Base-by-base conservation (phyloP, 2,113 vertebrate genomes). In the Manacus vitellinus region DNA sequence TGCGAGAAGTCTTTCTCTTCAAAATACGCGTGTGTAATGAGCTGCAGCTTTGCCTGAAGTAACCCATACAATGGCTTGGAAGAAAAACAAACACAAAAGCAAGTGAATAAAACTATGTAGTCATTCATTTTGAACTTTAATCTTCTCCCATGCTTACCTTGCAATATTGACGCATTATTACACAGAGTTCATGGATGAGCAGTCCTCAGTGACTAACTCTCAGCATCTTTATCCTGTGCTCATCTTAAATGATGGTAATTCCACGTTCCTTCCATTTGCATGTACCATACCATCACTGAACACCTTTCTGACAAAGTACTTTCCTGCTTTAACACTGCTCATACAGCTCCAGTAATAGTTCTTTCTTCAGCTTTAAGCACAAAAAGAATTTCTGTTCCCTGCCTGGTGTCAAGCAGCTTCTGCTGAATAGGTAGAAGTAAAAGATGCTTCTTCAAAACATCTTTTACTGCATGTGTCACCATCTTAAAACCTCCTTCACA, bases 1-100 rank as follows among this genome's bases (percentile, higher is more conserved):
- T 99, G 98, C 0, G 99, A 99, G 95, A 99, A 99, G 97, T 99
- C 99, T 92, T 99, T 99, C 94, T 99, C 99, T 98, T 99, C 99
- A 80, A 99, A 99, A 98, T 99, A 99, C 4, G 99, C 99, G 33
- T 99, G 99, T 8, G 99, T 99, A 96, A 99, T 99, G 85, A 99
- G 99, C 76, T 99, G 98, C 63, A 99, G 98, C 89, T 99, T 99
- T 4, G 99, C 99, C 96, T 99, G 99, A 43, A 99, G 99, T 90
- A 99, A 98, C 14, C 99, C 99, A 92, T 99, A 99, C 31, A 99
- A 98, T 72, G 99, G 99, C 99, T 99, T 97, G 27, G 67, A 88
- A 94, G 49, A 59, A 93, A 96, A 88, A 97, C 11, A 96, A 71
- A 88, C 59, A 95, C 30, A 92, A 83, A 86, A 82, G 19, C 61